Evolutionary conservation across 2,113 vertebrate genomes (phyloP), one percentile per base, ranked within the genome.

Genomic region (Eupsittula cactorum): DNA sequence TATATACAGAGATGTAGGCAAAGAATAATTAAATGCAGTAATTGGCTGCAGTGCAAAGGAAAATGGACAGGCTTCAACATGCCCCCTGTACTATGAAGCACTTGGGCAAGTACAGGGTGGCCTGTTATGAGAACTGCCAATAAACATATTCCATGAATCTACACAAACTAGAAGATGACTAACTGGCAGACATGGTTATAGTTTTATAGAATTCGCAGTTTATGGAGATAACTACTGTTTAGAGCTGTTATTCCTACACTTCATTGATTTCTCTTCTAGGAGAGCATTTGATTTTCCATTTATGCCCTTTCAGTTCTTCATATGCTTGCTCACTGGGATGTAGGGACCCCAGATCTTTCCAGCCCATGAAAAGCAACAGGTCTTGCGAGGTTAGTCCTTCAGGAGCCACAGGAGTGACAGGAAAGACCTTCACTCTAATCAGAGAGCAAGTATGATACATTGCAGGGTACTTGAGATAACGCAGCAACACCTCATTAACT

Each of bases 111-210:
- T 39, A 96, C 67, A 89, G 94, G 87, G 88, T 67, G 33, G 85
- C 81, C 91, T 81, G 33, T 55, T 96, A 85, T 94, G 85, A 91
- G 65, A 88, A 79, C 82, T 90, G 87, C 88, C 94, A 96, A 88
- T 95, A 96, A 92, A 89, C 81, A 57, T 52, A 88, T 96, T 93
- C 88, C 92, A 63, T 17, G 7, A 94, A 93, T 63, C 76, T 83
- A 92, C 76, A 95, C n/a, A 74, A 79, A 86, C 53, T 91, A 50
- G 55, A 82, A 90, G 91, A 76, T 94, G 39, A 82, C 42, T 82
- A 86, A 87, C 35, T 79, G 79, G 42, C 77, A 86, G 73, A 93
- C 62, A 79, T 0, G 1, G 65, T 63, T 50, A 55, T 5, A 76
- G 28, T 49, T 85, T 25, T 42, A 80, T 1, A 82, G 68, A 73